Base-by-base conservation (phyloP, 2,888 invertebrate genomes). In the Arrhopalites spinosus region DNA sequence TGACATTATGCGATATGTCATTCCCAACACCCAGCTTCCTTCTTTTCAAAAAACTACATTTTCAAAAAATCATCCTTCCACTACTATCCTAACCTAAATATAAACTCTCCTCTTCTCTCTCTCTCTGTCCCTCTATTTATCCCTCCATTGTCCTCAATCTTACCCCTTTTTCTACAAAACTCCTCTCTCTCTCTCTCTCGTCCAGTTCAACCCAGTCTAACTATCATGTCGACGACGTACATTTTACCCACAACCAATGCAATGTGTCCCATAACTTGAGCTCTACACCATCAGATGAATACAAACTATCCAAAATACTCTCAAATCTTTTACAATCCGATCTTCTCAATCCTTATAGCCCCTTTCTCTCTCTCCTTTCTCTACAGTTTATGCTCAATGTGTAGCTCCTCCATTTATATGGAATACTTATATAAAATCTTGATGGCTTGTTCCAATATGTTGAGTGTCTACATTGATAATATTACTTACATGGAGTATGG, bases 1-100 rank as follows among this genome's bases (percentile, higher is more conserved):
- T 73, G 73, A 73, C 73, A 73, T 73, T 73, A 73, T 29, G 63
- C 63, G 61, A 63, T 73, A 73, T 73, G 73, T 73, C 73, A 73
- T 47, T 73, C 43, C 73, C 61, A 29, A 73, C 30, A 61, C 61
- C 73, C 43, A 61, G 11, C 73, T 20, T 56, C 64, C n/a, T 43
- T 30, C 47, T 25, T 64, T 36, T 73, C 27, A n/a, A n/a, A n/a
- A n/a, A n/a, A n/a, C n/a, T 3, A 25, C 59, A 36, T 23, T 13
- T 25, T 27, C n/a, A n/a, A n/a, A 45, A 45, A 45, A 45, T 25
- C 53, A 69, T 59, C 59, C 43, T 71, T 61, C 30, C 25, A 69
- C 29, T 69, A 25, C 20, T 27, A 69, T 29, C 45, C 71, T 71
- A 53, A 61, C 71, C 36, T 61, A 71, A 71, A 71, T 59, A 71